These are phyloP conservation scores for Aurelia sp. DNA, from an alignment of 30 jellyfish, hydroid and myxozoan genomes.

Conservation along the genomic window DNA sequence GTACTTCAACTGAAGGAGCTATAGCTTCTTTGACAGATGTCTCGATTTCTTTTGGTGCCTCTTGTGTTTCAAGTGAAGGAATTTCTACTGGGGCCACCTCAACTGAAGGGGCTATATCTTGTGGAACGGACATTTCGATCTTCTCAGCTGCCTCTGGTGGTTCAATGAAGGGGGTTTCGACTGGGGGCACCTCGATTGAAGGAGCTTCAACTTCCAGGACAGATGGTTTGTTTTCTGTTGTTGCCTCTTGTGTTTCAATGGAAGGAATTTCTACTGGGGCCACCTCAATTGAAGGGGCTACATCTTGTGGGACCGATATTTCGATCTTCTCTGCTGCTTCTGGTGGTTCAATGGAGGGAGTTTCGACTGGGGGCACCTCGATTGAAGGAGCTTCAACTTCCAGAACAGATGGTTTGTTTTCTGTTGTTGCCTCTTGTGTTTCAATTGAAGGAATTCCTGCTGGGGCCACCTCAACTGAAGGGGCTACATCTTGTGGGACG, in stretches of 20 bases:
- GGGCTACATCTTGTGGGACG: background rate
- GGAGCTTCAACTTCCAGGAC: background rate
- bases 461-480: background rate
- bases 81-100: too few species aligned
- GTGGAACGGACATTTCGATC: background rate
- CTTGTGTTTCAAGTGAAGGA: too few species aligned
- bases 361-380: too few species aligned
- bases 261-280: constrained; percentile 10
- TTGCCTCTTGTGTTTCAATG: background rate
- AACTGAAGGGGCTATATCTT: background rate
- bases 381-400: too few species aligned
- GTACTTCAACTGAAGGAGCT: constrained; percentile 1
- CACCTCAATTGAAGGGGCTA: background rate
- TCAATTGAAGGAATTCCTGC: background rate
- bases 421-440: too few species aligned
- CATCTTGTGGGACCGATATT: background rate
- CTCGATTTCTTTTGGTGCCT: too few species aligned
- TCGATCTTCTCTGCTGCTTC: constrained; percentile 6
- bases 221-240: background rate
- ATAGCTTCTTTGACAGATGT: background rate
- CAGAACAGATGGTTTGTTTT: too few species aligned
- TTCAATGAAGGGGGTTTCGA: background rate
- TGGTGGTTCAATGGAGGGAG: too few species aligned
- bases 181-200: background rate
- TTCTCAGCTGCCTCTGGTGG: background rate